Evolutionary conservation across 2,113 vertebrate species (phyloP), one percentile per base, ranked within the genome.

Genomic region (Mesitornis unicolor): DNA sequence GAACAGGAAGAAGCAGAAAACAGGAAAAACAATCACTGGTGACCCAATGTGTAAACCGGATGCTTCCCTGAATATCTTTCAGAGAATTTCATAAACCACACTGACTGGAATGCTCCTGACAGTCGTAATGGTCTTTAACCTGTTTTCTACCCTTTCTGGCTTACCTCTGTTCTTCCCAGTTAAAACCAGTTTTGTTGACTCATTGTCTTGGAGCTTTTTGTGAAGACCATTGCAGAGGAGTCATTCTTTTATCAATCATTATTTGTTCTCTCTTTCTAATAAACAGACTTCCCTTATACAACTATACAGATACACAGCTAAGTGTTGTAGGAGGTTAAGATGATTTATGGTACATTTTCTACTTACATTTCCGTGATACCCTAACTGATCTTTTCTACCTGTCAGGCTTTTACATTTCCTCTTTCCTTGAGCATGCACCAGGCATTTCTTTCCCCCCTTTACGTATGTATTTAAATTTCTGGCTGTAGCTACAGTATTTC

Each of bases 141-240:
- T 63, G 6, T 84, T 65, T 85, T 45, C 31, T 84, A 10, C 33
- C 15, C 75, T 87, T 87, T 78, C 61, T 82, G 65, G 20, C 13
- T 33, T 79, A 33, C 3, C 4, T 50, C 60, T 80, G 5, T 47
- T 36, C 36, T 76, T 76, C 20, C 7, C 4, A n/a, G 20, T 81
- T 74, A 92, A 87, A 82, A 82, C 10, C n/a, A 60, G 20, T 76
- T 93, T 76, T 79, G 47, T 85, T 83, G 29, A 76, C 75, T 79
- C 15, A 31, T 21, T 0, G 2, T 74, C 60, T 59, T 63, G 18
- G 17, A 22, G 36, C 22, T 85, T 87, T 68, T 68, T 0, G 0
- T 59, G 64, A 73, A 67, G 54, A 25, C 70, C 38, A 69, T 1
- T 87, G 36, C 7, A 53, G 54, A 59, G 33, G 50, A 79, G 33